Base-by-base conservation (phyloP, 2,888 invertebrate species). In the Halocaridina rubra region DNA sequence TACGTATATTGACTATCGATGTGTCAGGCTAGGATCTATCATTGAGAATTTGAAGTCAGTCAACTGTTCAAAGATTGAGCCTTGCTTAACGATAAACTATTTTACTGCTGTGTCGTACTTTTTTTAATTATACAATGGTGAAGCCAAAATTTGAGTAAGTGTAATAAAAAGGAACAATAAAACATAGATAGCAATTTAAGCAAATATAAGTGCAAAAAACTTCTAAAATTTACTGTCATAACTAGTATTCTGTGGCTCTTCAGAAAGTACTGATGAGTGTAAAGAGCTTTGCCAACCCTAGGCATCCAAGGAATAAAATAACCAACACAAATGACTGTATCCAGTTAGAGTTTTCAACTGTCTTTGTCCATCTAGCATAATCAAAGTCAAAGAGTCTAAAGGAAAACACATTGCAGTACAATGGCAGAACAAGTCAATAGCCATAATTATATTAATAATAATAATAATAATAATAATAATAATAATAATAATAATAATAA, bases 371-470 rank as follows among this genome's bases (percentile, higher is more conserved):
- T 71, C 77, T 76, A 19, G 61, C 77, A 77, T 76, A 81, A 72
- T 72, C 71, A 74, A 75, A 75, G 81, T 81, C 81, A 81, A 67
- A 81, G 33, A 81, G 75, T 75, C 61, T 75, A 75, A 76, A 76
- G 75, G 61, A 61, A 64, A 81, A 81, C 74, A 81, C 75, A 81
- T 53, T 81, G 81, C 81, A 81, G 64, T 81, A 81, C 81, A 81
- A 64, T 75, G 74, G 75, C 81, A 67, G 74, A 84, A 79, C 24
- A 46, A 46, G 16, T 46, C 16, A 46, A 46, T 46, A 46, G 24
- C n/a, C n/a, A n/a, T n/a, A n/a, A n/a, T n/a, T n/a, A n/a, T n/a
- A n/a, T n/a, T n/a, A n/a, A n/a, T n/a, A n/a, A n/a, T n/a, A n/a
- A n/a, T n/a, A n/a, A n/a, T n/a, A n/a, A n/a, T n/a, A n/a, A n/a